Conservation (phyloP, 2,113 vertebrate genomes). For the Vimba vimba region DNA sequence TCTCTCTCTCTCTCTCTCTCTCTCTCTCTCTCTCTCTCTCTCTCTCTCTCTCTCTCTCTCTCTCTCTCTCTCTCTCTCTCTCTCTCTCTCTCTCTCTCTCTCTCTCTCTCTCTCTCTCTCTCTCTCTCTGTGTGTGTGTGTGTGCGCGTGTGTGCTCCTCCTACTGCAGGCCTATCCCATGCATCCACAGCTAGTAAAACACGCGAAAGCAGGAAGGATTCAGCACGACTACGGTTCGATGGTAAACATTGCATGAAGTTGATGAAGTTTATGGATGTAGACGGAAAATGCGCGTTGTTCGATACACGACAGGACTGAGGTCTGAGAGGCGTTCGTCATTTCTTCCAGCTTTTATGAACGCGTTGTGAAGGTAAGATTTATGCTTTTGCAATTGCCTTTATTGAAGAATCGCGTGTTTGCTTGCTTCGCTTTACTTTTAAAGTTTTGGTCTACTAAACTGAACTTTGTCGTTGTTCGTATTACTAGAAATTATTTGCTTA, state of each 20-base stretch:
- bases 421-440: background rate
- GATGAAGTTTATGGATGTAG: slow-evolving; percentile 42
- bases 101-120: no score
- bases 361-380: background rate
- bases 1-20: no score
- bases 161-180: slow-evolving; percentile 16
- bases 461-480: background rate
- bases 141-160: background rate
- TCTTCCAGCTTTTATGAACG: background rate
- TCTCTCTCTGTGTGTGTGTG: no score
- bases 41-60: no score
- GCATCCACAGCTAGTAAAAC: background rate
- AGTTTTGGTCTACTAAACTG: background rate
- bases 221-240: background rate
- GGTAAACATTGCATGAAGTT: slow-evolving; percentile 31
- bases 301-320: slow-evolving; percentile 56
- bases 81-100: no score
- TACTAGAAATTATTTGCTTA: background rate
- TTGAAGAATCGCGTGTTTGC: background rate
- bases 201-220: background rate
- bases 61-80: no score
- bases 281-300: slow-evolving; percentile 14
- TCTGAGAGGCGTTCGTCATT: slow-evolving; percentile 57
- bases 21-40: no score
- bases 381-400: background rate